Evolutionary conservation across 2,888 invertebrate genomes (phyloP).

Genomic region (Aphrophora alni): DNA sequence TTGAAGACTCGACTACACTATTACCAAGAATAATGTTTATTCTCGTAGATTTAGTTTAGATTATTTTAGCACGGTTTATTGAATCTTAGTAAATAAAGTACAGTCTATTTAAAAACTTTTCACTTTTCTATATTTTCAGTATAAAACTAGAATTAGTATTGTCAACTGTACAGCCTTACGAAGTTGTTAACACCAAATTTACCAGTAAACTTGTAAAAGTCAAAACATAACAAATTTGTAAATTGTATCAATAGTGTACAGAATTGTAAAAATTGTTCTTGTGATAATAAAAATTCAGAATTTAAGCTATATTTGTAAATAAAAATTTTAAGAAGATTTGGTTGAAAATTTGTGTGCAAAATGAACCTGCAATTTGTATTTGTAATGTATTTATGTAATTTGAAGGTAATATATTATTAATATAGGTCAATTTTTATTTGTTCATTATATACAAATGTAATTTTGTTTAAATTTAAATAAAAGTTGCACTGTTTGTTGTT

Average conservation of each 20-base stretch:
- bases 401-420: neutral
- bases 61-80: neutral
- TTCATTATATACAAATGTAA: neutral
- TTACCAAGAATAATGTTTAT: neutral
- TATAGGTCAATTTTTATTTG: neutral
- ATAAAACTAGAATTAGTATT: neutral
- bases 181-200: neutral
- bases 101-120: neutral
- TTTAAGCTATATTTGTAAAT: neutral
- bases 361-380: neutral
- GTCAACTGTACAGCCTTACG: neutral
- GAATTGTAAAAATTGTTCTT: neutral
- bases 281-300: neutral
- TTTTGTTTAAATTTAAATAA: slow-evolving; percentile 5
- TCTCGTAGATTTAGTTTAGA: neutral
- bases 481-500: neutral
- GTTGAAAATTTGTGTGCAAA: neutral
- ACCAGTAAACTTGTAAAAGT: neutral
- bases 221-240: neutral
- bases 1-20: neutral
- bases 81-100: neutral
- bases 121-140: neutral
- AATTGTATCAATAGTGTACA: neutral
- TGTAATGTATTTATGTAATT: neutral
- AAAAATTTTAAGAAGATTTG: neutral